Evolutionary conservation across 2,113 vertebrate species (phyloP).

Genomic region (Propithecus coquereli): DNA sequence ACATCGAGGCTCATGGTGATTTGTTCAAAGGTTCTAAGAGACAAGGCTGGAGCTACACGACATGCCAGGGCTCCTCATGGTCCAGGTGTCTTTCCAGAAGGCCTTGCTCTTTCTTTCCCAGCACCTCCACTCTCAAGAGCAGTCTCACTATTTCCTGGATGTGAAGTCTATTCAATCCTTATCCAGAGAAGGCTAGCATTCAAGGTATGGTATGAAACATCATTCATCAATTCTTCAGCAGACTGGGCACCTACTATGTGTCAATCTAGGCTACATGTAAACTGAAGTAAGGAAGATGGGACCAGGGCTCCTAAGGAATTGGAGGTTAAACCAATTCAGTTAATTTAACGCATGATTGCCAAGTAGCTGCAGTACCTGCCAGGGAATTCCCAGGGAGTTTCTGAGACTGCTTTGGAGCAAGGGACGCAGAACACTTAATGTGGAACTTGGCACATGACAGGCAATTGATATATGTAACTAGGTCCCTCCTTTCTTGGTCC

Average conservation of each 20-base stretch:
- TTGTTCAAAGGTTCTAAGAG: neutral
- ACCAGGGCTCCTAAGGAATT: neutral
- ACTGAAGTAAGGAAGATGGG: neutral
- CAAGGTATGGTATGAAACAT: neutral
- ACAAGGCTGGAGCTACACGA: neutral
- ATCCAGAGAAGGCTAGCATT: neutral
- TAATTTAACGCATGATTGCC: neutral
- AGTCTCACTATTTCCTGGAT: neutral
- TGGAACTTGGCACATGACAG: neutral
- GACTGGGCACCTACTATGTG: neutral
- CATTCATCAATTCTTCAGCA: neutral
- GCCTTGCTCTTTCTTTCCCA: neutral
- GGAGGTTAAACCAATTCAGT: neutral
- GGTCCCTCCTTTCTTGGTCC: neutral
- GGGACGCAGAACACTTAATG: neutral
- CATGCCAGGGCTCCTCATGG: neutral
- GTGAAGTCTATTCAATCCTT: neutral
- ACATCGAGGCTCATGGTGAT: neutral
- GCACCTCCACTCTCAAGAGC: neutral
- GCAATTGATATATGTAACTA: neutral
- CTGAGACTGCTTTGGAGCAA: neutral
- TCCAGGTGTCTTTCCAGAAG: neutral
- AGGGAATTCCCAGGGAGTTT: neutral
- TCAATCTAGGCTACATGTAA: neutral
- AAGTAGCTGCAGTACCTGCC: neutral